phyloP scores from a whole-genome alignment of 2,797 vertebrate species.

The Propithecus deckenii region DNA sequence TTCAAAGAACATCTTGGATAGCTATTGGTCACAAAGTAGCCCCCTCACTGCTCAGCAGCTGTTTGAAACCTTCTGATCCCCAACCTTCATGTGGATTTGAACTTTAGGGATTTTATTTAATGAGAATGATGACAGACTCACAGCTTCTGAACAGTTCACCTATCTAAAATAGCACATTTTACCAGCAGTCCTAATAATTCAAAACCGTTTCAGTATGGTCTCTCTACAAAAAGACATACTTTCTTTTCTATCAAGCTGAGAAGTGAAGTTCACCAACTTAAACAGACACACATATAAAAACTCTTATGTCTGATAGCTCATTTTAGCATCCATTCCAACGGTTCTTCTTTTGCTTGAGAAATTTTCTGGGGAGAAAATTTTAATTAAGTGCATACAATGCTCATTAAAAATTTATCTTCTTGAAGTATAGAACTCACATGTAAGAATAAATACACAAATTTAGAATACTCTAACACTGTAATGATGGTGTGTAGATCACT shows the following conservation, averaged over 20 bases:
- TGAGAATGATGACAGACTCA: background rate
- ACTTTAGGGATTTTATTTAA: slow-evolving; percentile 63
- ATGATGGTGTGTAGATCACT: background rate
- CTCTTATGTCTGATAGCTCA: background rate
- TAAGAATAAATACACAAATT: background rate
- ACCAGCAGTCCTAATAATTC: slow-evolving; percentile 38
- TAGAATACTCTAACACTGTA: background rate
- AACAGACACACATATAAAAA: background rate
- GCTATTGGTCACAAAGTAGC: background rate
- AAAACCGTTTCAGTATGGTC: background rate
- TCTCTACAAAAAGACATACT: background rate
- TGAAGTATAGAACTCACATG: background rate
- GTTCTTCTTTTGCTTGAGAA: background rate
- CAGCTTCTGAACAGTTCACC: background rate
- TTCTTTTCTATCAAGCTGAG: background rate
- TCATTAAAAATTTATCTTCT: slow-evolving; percentile 50
- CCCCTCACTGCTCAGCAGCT: slow-evolving; percentile 29
- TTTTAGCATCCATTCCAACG: background rate
- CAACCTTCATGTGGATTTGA: slow-evolving; percentile 43
- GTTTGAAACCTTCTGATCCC: slow-evolving; percentile 36
- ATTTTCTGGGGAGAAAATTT: background rate
- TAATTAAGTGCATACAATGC: background rate
- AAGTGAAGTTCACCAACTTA: background rate
- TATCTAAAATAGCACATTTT: slow-evolving; percentile 23
- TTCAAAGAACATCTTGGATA: slow-evolving; percentile 53